A percentile compares a stretch with the other conserved stretches of the same genome.
Conservation (phyloP, 2,888 invertebrate genomes). For the Monochamus alternatus region DNA sequence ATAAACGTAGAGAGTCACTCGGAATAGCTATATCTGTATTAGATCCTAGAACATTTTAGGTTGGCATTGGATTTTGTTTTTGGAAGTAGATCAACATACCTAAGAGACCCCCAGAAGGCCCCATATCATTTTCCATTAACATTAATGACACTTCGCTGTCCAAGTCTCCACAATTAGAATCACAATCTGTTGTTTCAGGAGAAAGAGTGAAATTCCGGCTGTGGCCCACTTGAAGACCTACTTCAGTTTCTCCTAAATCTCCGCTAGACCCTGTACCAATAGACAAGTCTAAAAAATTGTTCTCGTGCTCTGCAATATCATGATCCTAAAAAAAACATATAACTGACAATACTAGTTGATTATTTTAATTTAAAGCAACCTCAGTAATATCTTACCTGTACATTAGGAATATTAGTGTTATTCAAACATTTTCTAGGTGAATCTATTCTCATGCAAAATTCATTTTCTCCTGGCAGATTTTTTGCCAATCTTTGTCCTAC, state of each 20-base stretch:
- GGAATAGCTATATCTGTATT: slow-evolving; percentile 76
- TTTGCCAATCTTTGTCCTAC: slow-evolving; percentile 83
- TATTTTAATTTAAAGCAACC: not conserved
- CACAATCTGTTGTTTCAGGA: slow-evolving; percentile 94
- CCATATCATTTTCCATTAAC: slow-evolving; percentile 80
- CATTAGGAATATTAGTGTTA: slow-evolving; percentile 74
- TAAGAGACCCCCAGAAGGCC: slow-evolving; percentile 67
- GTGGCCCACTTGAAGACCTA: slow-evolving; percentile 78
- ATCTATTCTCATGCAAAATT: slow-evolving; percentile 71
- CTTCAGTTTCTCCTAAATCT: slow-evolving; percentile 78
- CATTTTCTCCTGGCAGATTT: slow-evolving; percentile 70
- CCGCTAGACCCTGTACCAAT: slow-evolving; percentile 78
- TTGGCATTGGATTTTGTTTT: slow-evolving; percentile 11
- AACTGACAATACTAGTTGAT: too few species aligned
- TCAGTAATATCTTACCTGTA: slow-evolving; percentile 70
- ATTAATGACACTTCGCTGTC: slow-evolving; percentile 89
- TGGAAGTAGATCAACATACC: slow-evolving; percentile 53
- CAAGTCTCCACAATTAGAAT: slow-evolving; percentile 89
- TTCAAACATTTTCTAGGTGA: slow-evolving; percentile 77
- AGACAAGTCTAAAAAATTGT: slow-evolving; percentile 76
- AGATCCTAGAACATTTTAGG: slow-evolving; percentile 67
- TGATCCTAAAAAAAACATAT: slow-evolving; percentile 67
- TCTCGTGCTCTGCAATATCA: slow-evolving; percentile 73
- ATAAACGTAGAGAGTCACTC: slow-evolving; percentile 79
- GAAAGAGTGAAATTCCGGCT: slow-evolving; percentile 91